Evolutionary conservation across 2,113 vertebrate genomes (phyloP).

Genomic region (Psittacula cyanocephala): DNA sequence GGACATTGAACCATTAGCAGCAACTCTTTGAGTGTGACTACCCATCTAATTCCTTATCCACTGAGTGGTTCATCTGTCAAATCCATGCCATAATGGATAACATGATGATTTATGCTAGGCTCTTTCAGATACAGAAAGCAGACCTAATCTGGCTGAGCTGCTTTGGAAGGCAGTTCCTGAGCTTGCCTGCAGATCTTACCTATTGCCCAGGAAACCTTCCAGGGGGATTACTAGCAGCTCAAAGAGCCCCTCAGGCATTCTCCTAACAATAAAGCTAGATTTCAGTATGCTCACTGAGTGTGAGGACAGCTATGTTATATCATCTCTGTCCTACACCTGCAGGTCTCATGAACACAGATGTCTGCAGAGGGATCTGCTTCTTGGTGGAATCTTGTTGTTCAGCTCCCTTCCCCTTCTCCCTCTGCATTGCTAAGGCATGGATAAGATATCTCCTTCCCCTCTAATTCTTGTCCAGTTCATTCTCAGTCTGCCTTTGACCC

Average conservation of each 20-base stretch:
- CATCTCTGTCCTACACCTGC: not conserved
- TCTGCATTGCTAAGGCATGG: not conserved
- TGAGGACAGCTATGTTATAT: not conserved
- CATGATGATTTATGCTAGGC: constrained; percentile 8
- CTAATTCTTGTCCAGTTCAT: not conserved
- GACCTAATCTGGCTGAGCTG: not conserved
- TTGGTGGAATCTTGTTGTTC: not conserved
- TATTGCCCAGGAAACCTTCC: not conserved
- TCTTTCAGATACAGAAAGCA: constrained; percentile 7
- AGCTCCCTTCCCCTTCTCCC: not conserved
- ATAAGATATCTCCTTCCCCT: not conserved
- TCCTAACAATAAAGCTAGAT: rapidly evolving
- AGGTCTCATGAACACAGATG: not conserved
- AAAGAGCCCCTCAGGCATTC: not conserved
- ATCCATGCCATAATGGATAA: not conserved
- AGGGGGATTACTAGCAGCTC: not conserved
- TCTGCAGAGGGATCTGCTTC: not conserved
- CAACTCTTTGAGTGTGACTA: not conserved
- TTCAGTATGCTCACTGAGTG: not conserved
- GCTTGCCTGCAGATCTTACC: not conserved
- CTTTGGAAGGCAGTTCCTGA: not conserved
- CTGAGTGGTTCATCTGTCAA: not conserved
- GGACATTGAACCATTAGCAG: not conserved
- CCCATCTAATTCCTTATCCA: not conserved
- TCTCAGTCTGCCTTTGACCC: not conserved